Percentiles rank a stretch among this genome's conserved stretches.
Conservation (phyloP, 2,797 vertebrate genomes). For the Austrolebias charrua region DNA sequence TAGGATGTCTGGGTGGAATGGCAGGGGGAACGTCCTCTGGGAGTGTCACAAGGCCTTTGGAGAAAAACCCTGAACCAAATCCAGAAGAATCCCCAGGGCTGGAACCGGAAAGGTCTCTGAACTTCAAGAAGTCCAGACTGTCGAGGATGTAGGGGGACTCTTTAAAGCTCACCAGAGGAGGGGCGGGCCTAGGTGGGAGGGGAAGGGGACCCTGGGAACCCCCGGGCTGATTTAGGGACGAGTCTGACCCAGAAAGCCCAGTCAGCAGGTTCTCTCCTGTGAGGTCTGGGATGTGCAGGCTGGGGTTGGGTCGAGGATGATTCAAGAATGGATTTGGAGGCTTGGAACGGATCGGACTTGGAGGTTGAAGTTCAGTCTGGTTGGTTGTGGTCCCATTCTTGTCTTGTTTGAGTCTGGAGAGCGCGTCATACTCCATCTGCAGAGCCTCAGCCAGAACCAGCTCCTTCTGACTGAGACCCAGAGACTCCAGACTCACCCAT, state of each 20-base stretch:
- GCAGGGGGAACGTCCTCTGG: conserved; percentile 81
- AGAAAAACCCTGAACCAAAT: conserved; percentile 26
- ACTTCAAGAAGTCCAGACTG: conserved; percentile 34
- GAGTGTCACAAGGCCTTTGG: conserved; percentile 60
- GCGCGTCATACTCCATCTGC: conserved; percentile 96
- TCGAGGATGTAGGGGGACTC: conserved; percentile 79
- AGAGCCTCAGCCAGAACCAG: conserved; percentile 94
- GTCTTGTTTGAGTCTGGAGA: conserved; percentile 87
- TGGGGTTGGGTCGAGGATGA: conserved; percentile 29
- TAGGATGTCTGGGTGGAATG: conserved; percentile 85
- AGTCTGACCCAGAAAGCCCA: conserved; percentile 83
- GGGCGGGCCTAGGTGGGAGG: conserved; percentile 48
- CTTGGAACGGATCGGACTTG: conserved; percentile 60
- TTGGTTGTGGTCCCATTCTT: conserved; percentile 60
- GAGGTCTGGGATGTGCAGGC: conserved; percentile 42
- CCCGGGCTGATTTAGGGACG: conserved; percentile 76
- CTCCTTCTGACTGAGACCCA: conserved; percentile 91
- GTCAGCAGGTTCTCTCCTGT: conserved; percentile 64
- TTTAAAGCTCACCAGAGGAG: conserved; percentile 57
- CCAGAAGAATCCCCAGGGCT: conserved; percentile 6
- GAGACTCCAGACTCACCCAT: conserved; percentile 87
- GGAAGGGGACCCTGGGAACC: conserved; percentile 63
- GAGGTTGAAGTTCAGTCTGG: conserved; percentile 37
- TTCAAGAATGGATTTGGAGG: conserved; percentile 54
- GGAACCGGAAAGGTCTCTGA: conserved; percentile 22